Conservation (phyloP, 1,140 invertebrate species). For the Brachionus koreanus region DNA sequence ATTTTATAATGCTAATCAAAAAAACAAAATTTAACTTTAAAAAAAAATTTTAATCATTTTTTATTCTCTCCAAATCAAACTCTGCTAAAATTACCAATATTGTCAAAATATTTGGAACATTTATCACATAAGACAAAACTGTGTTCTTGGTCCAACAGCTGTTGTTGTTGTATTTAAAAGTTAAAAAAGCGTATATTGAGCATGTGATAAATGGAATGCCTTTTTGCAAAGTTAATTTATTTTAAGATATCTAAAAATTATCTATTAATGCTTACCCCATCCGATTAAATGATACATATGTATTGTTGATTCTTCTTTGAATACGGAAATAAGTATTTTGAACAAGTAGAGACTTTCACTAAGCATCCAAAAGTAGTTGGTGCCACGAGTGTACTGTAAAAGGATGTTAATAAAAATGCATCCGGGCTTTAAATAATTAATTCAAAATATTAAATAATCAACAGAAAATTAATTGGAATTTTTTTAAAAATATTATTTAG, state of each 20-base stretch:
- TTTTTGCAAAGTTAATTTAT: neutral
- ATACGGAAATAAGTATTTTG: slow-evolving; percentile 29
- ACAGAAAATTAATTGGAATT: no score
- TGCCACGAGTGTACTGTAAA: slow-evolving; percentile 29
- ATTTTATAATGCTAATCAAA: slow-evolving; percentile 29
- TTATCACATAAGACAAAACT: neutral
- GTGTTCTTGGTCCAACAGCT: slow-evolving; percentile 37
- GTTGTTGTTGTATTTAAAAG: neutral
- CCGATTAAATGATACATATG: slow-evolving; percentile 13
- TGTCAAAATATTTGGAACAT: slow-evolving; percentile 31
- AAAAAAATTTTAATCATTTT: neutral
- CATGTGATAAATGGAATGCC: neutral
- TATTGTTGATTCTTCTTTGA: slow-evolving; percentile 22
- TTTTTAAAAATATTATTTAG: no score
- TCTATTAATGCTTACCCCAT: slow-evolving; percentile 22
- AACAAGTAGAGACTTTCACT: slow-evolving; percentile 21
- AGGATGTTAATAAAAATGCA: slow-evolving; percentile 37
- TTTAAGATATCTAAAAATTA: neutral
- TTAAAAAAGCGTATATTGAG: neutral
- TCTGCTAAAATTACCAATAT: neutral
- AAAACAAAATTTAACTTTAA: slow-evolving; percentile 31
- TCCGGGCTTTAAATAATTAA: slow-evolving; percentile 1
- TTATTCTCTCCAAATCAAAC: neutral
- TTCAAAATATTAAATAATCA: neutral
- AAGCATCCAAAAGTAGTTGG: slow-evolving; percentile 43